Percentiles rank a stretch among this genome's conserved stretches.
These are phyloP conservation scores for Cossypha caffra DNA, from an alignment of 2,797 vertebrate species.

Conservation along the genomic window DNA sequence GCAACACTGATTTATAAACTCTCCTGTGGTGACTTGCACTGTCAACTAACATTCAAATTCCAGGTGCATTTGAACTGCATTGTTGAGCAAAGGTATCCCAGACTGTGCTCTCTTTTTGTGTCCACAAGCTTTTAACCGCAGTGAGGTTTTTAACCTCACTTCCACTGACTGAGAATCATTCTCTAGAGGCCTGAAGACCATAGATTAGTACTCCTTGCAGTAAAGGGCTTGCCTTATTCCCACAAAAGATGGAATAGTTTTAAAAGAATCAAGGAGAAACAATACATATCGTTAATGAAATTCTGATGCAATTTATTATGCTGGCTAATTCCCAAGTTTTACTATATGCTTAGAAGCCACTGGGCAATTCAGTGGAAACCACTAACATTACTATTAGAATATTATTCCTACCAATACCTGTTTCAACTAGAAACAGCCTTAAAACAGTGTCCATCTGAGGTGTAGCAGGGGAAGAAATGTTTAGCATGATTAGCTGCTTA, in stretches of 20 bases:
- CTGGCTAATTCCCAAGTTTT: background rate
- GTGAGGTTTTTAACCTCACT: background rate
- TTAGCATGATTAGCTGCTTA: background rate
- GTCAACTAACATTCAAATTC: background rate
- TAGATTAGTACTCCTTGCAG: background rate
- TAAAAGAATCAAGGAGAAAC: background rate
- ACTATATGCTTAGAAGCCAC: background rate
- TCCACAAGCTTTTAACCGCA: background rate
- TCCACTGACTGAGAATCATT: background rate
- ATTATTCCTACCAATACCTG: background rate
- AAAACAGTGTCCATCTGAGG: background rate
- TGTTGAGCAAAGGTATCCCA: background rate
- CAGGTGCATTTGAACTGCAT: background rate
- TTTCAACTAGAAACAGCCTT: background rate
- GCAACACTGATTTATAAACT: background rate
- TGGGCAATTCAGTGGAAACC: background rate
- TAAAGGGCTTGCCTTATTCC: background rate
- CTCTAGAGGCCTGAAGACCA: background rate
- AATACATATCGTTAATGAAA: background rate
- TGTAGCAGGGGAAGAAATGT: background rate
- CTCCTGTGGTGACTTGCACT: background rate
- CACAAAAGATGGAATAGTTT: background rate
- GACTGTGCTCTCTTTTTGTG: background rate
- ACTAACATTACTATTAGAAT: fast-evolving
- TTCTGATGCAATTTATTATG: background rate